phyloP scores from a whole-genome alignment of 1,140 invertebrate genomes.

The Scaptomyza montana region DNA sequence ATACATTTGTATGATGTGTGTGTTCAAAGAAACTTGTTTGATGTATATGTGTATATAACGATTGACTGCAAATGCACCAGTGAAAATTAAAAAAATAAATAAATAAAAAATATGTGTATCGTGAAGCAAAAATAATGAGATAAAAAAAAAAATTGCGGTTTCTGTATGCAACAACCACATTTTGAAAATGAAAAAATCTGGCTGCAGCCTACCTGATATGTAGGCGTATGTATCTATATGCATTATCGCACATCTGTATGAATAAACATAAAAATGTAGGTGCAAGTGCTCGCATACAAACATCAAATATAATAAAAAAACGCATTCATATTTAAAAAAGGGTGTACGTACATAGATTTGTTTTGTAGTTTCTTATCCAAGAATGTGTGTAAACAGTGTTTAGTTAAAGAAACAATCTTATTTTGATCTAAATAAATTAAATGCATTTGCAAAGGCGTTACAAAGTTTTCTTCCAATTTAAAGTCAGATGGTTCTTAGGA shows the following conservation, averaged over 20 bases:
- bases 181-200: constrained; percentile 6
- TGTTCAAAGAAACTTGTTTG: constrained; percentile 47
- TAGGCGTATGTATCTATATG: constrained; percentile 3
- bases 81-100: no score
- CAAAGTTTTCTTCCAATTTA: no score
- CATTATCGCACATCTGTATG: not conserved
- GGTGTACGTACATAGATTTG: not conserved
- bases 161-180: not conserved
- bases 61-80: no score
- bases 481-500: no score
- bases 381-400: no score
- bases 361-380: no score
- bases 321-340: no score
- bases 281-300: constrained; percentile 1
- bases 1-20: constrained; percentile 6
- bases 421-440: no score
- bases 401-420: no score
- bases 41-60: constrained; percentile 18
- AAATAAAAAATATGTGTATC: not conserved
- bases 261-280: not conserved
- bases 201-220: constrained; percentile 1
- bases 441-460: no score
- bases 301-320: not conserved
- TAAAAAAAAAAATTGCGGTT: not conserved
- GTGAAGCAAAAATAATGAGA: not conserved